Evolutionary conservation across 2,797 vertebrate genomes (phyloP), one percentile per base, ranked within the genome.

Genomic region (Gallinago solitaria): DNA sequence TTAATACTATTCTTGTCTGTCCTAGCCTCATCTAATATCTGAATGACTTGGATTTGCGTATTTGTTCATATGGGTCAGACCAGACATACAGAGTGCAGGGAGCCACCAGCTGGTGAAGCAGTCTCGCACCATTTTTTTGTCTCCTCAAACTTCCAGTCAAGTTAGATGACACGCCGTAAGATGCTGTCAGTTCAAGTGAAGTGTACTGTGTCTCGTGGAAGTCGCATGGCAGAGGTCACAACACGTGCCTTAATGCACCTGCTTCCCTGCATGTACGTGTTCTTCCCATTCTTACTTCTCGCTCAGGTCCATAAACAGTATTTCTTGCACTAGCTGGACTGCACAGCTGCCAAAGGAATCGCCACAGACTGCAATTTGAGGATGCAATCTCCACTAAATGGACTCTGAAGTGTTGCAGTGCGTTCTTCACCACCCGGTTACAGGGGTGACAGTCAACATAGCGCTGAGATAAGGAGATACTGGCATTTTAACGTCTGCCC

Each of bases 181-280:
- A 39, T 28, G 12, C 16, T 51, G 9, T 35, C 39, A 48, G 57
- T 69, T 83, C 54, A 61, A 32, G 20, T 16, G 25, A 19, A 5
- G 48, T 53, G 20, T 32, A 3, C 18, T 53, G 30, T 14, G 13
- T 33, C n/a, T n/a, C 1, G 1, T n/a, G 35, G 63, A 76, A 64
- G 24, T 39, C 1, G 0, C 8, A 48, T 13, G 10, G 13, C 6
- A n/a, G 39, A 64, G n/a, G 28, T 21, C 16, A 57, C 11, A 70
- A 19, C 39, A 60, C 11, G 2, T 32, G 32, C 32, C 43, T 51
- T 47, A 12, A 20, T 28, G 2, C 5, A 2, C 11, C 16, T 60
- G 6, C 14, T 35, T 25, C 18, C 16, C 87, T 2, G 2, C 17
- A 14, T 8, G 9, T 69, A 10, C 32, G 3, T 47, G 17, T 35